Base-by-base conservation (phyloP, 2,888 invertebrate genomes). In the Anodontia alba region DNA sequence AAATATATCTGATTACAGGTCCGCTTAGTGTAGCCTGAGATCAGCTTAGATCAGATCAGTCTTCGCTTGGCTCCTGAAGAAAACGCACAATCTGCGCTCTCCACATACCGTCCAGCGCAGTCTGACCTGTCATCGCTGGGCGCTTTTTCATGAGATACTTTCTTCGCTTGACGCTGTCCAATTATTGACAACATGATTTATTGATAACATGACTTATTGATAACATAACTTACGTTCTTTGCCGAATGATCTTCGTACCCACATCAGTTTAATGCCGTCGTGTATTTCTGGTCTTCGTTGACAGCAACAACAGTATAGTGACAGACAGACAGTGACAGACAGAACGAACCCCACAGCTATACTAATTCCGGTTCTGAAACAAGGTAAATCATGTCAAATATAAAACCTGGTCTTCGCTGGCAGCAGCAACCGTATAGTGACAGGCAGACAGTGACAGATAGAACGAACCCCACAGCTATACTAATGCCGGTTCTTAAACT, bases 231-330 rank as follows among this genome's bases (percentile, higher is more conserved):
- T 78, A 86, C 86, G 43, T 74, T 86, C 83, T 62, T 86, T 86
- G 15, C 86, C 86, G 51, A 86, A 81, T 2, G 86, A 86, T 23
- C 86, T 38, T 69, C 88, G 80, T 15, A 89, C 86, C 89, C 89
- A 89, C 62, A 89, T 84, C 12, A 87, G 80, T 74, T 88, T 89
- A 54, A 83, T 81, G 29, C 89, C 88, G 46, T 86, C 81, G 67
- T 88, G 88, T 26, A 88, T 80, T 71, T 86, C 87, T 10, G 81
- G 80, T 73, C 88, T 33, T 36, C 83, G 69, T 54, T 89, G 89
- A 75, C 89, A 88, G 42, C 89, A 89, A 51, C 89, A 89, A 72
- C 89, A 89, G 54, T 89, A 89, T 1, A 89, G 75, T 20, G 84
- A 51, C 74, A 89, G 76, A 70, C 88, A 89, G 29, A 82, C 46